A percentile compares a stretch with the other conserved stretches of the same genome.
Evolutionary conservation across 2,113 vertebrate species (phyloP).

Genomic region (Microcebus murinus): DNA sequence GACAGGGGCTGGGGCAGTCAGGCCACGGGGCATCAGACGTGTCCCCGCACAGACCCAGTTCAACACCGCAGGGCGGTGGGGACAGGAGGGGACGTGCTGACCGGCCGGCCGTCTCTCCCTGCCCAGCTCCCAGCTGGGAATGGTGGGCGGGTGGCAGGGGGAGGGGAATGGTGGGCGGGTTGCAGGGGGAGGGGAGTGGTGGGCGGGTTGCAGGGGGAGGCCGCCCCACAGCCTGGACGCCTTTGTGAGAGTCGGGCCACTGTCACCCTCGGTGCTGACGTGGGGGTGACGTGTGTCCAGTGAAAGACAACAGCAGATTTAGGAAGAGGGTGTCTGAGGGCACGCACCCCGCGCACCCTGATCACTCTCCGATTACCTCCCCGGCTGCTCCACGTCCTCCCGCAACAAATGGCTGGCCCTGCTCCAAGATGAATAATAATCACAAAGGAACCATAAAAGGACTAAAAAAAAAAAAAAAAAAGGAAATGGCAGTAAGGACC

Average conservation of each 20-base stretch:
- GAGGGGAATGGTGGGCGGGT: neutral
- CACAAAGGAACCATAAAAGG: neutral
- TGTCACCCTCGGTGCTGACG: neutral
- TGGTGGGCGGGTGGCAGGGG: neutral
- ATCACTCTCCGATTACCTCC: neutral
- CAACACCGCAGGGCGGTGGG: neutral
- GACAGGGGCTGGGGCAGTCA: neutral
- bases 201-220: neutral
- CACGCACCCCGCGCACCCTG: neutral
- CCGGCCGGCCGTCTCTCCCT: neutral
- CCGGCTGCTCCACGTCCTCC: neutral
- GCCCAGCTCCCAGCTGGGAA: neutral
- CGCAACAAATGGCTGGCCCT: neutral
- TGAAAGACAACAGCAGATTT: neutral
- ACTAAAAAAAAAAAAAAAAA: neutral
- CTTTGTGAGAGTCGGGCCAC: neutral
- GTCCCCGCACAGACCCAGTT: neutral
- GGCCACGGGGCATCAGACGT: no score
- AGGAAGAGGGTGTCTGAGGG: neutral
- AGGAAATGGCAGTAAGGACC: neutral
- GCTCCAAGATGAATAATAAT: neutral
- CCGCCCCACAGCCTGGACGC: neutral
- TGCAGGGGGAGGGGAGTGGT: fast-evolving
- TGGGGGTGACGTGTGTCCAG: fast-evolving
- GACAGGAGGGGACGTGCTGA: neutral